A percentile compares a stretch with the other conserved stretches of the same genome.
These are phyloP conservation scores for Globia sparganii DNA, from an alignment of 2,888 invertebrate species.

Conservation along the genomic window DNA sequence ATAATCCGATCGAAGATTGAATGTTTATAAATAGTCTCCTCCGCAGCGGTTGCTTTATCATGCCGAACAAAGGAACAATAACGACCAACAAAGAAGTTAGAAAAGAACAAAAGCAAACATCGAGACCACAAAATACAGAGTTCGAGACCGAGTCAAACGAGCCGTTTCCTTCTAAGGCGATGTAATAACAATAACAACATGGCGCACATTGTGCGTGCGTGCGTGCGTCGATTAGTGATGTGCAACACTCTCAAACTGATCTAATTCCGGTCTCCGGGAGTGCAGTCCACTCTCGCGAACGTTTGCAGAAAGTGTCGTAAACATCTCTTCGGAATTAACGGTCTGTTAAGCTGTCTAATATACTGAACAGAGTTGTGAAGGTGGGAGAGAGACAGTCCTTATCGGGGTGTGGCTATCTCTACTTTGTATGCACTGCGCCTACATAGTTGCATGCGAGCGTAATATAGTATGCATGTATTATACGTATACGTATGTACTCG, in stretches of 20 bases:
- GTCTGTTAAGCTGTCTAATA: conserved; percentile 66
- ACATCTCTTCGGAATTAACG: conserved; percentile 73
- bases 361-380: conserved; percentile 70
- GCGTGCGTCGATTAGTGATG: conserved; percentile 78
- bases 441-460: conserved; percentile 82
- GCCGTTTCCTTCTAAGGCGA: conserved; percentile 83
- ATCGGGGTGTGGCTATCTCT: conserved; percentile 87
- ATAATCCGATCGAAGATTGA: conserved; percentile 77
- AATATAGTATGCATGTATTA: conserved; percentile 53
- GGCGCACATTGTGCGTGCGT: conserved; percentile 78
- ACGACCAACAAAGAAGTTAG: conserved; percentile 85
- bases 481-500: conserved; percentile 65
- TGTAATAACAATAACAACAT: conserved; percentile 85
- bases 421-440: conserved; percentile 83
- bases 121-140: too few species aligned
- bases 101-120: conserved; percentile 87
- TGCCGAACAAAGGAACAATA: conserved; percentile 86
- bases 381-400: conserved; percentile 80
- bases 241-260: conserved; percentile 70
- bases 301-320: conserved; percentile 73
- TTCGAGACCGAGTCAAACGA: conserved; percentile 79
- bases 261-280: conserved; percentile 73
- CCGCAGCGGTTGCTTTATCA: conserved; percentile 78
- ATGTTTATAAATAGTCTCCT: conserved; percentile 84
- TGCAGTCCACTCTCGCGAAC: conserved; percentile 59